Conservation (phyloP, 1,140 invertebrate species). For the Heliothis virescens region DNA sequence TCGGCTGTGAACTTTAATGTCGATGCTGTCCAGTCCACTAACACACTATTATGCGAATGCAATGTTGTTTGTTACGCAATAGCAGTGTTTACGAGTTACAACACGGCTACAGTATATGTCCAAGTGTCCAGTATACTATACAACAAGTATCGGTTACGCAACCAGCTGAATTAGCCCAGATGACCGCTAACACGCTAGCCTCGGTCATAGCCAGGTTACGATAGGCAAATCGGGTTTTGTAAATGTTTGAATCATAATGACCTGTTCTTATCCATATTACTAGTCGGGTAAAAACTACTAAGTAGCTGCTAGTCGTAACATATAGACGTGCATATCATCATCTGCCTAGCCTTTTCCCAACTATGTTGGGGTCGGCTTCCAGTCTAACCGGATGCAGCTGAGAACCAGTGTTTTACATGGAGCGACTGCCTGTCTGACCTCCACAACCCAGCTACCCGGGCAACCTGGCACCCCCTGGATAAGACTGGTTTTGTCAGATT, state of each 20-base stretch:
- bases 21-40: constrained; percentile 17
- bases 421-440: too few species aligned
- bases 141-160: constrained; percentile 33
- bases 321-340: too few species aligned
- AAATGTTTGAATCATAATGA: constrained; percentile 6
- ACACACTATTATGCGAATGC: constrained; percentile 10
- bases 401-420: too few species aligned
- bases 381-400: too few species aligned
- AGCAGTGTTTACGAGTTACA: constrained; percentile 27
- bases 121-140: constrained; percentile 17
- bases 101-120: background rate
- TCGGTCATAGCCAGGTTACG: background rate
- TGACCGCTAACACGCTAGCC: constrained; percentile 33
- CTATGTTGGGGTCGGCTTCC: too few species aligned
- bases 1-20: constrained; percentile 7
- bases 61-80: constrained; percentile 31
- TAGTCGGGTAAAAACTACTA: too few species aligned
- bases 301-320: too few species aligned
- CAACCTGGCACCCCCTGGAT: too few species aligned
- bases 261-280: background rate
- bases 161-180: constrained; percentile 11
- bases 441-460: too few species aligned
- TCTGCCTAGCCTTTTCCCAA: too few species aligned
- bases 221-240: background rate
- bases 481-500: too few species aligned